Conservation (phyloP, 2,113 vertebrate genomes). For the Pelobates fuscus region DNA sequence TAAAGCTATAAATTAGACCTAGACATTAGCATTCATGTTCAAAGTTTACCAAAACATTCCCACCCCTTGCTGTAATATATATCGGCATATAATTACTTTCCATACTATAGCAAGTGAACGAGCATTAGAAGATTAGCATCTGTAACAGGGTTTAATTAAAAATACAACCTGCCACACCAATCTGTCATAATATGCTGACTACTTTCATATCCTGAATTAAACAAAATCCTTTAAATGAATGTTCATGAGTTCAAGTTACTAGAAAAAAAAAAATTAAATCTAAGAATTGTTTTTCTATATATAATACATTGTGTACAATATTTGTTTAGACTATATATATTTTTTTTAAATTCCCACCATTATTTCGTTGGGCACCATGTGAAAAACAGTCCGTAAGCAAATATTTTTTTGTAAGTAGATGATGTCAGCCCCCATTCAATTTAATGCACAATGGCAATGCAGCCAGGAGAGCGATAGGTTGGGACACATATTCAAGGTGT, state of each 20-base stretch:
- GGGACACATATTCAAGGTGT: no score
- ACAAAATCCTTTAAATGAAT: slow-evolving; percentile 28
- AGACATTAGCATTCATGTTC: slow-evolving; percentile 31
- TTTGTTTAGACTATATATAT: no score
- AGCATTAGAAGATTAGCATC: slow-evolving; percentile 41
- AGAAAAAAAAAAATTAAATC: no score
- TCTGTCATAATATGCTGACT: slow-evolving; percentile 34
- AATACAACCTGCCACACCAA: slow-evolving; percentile 43
- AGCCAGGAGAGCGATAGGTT: no score
- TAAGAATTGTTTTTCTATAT: no score
- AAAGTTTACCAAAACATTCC: slow-evolving; percentile 26
- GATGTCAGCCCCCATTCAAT: no score
- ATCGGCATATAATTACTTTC: slow-evolving; percentile 44
- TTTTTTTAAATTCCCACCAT: no score
- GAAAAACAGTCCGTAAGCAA: no score
- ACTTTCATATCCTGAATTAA: slow-evolving; percentile 33
- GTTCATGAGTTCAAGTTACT: slow-evolving; percentile 17
- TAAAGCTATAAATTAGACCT: slow-evolving; percentile 35
- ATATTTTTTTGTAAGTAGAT: no score
- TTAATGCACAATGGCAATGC: no score
- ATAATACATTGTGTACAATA: no score
- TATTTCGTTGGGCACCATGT: no score
- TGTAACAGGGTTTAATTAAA: slow-evolving; percentile 43
- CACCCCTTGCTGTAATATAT: slow-evolving; percentile 33
- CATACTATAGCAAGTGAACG: slow-evolving; percentile 37